Conservation (phyloP, 2,888 invertebrate genomes). For the Macaria liturata region DNA sequence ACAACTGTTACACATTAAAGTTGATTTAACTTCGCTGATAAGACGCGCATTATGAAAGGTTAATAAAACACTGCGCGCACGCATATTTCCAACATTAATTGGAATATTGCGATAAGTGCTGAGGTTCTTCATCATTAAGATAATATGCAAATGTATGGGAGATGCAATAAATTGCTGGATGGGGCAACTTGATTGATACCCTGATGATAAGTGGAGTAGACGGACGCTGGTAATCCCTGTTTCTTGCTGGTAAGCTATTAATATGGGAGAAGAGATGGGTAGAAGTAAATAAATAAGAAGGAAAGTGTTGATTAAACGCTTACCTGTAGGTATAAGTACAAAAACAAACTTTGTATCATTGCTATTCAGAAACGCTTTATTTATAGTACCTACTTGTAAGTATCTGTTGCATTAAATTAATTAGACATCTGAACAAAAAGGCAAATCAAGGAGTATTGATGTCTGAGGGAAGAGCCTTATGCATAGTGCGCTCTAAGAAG, state of each 20-base stretch:
- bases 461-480: no score
- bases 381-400: no score
- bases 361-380: no score
- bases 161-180: conserved; percentile 56
- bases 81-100: conserved; percentile 74
- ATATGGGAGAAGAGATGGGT: neutral
- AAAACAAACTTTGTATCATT: no score
- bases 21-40: conserved; percentile 62
- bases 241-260: conserved; percentile 28
- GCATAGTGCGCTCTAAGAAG: no score
- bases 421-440: no score
- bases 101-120: conserved; percentile 71
- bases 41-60: conserved; percentile 66
- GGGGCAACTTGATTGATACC: conserved; percentile 61
- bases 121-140: conserved; percentile 72
- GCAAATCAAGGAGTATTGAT: no score
- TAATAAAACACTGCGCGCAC: conserved; percentile 64
- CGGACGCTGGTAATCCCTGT: conserved; percentile 44
- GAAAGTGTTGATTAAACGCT: no score
- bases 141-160: conserved; percentile 68
- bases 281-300: no score
- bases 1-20: conserved; percentile 61
- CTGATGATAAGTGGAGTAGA: conserved; percentile 55
- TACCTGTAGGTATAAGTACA: no score
- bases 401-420: no score